Percentiles rank a stretch among this genome's conserved stretches.
Evolutionary conservation across 2,888 invertebrate species (phyloP).

Genomic region (Chymomyza amoena): DNA sequence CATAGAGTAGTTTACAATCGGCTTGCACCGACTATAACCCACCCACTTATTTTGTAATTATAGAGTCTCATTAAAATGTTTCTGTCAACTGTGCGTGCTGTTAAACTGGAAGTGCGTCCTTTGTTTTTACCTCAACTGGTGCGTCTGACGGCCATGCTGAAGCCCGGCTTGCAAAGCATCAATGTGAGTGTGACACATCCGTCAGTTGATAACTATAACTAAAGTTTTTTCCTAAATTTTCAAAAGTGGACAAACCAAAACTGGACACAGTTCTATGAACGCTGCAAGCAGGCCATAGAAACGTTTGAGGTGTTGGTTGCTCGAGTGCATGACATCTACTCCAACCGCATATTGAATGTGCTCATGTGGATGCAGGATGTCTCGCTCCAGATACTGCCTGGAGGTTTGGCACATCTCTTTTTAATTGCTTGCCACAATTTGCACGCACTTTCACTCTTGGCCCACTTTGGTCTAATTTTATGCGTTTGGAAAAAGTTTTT

Average conservation of each 20-base stretch:
- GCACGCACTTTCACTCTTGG: slow-evolving; percentile 5
- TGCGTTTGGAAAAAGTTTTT: slow-evolving; percentile 52
- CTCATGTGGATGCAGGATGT: slow-evolving; percentile 92
- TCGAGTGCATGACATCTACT: slow-evolving; percentile 93
- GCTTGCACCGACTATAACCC: too few species aligned
- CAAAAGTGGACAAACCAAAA: slow-evolving; percentile 89
- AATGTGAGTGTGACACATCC: slow-evolving; percentile 77
- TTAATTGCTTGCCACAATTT: slow-evolving; percentile 1
- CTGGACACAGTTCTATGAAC: slow-evolving; percentile 88
- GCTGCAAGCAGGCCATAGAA: slow-evolving; percentile 87
- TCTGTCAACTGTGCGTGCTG: slow-evolving; percentile 84
- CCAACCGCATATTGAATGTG: slow-evolving; percentile 93
- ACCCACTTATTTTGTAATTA: background rate
- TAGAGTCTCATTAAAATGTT: slow-evolving; percentile 90
- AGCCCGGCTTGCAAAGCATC: slow-evolving; percentile 88
- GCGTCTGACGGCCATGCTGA: slow-evolving; percentile 88
- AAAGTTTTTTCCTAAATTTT: slow-evolving; percentile 1
- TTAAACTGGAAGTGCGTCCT: slow-evolving; percentile 93
- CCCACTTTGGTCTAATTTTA: slow-evolving; percentile 22
- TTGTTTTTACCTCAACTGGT: slow-evolving; percentile 93
- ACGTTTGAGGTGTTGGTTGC: slow-evolving; percentile 88
- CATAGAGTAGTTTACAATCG: too few species aligned
- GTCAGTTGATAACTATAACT: background rate
- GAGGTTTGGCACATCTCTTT: slow-evolving; percentile 71
- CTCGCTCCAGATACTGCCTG: slow-evolving; percentile 89